Base-by-base conservation (phyloP, 1,140 invertebrate species). In the Neodiprion fabricii region DNA sequence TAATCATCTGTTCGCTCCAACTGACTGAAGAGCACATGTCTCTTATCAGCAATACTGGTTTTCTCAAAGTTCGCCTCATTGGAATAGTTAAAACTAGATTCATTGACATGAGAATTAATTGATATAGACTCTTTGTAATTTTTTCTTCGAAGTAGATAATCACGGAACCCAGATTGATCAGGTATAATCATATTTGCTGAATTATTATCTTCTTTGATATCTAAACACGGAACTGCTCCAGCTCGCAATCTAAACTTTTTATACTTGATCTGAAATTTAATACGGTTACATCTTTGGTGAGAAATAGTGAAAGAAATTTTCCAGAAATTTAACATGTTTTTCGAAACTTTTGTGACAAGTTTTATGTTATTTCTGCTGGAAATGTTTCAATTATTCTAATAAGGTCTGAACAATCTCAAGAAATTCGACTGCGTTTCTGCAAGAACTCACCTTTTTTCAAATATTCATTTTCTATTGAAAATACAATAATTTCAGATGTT, bases 161-260 rank as follows among this genome's bases (percentile, higher is more conserved):
- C 53, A 12, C 8, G 53, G 4, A 12, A 17, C 11, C 53, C n/a
- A 17, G 53, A 12, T 17, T 61, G 53, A 12, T 40, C 28, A 40
- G 28, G n/a, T 61, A 12, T 12, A 12, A 12, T 3, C 53, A 14
- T 40, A 53, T 77, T 69, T 5, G 72, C 73, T 53, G 50, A 53
- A 28, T 77, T 70, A 48, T 76, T 74, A 10, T 75, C 75, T 73
- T 70, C 74, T 47, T 69, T 8, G 7, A 69, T 47, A 49, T 78
- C 74, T 28, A 74, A 75, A 48, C 50, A 53, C 40, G 86, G 86
- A 17, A 87, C 80, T 70, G 86, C 86, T 65, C 81, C 85, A 67
- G 80, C 85, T 72, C 80, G 78, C 71, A 88, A 72, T 78, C 86
- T 81, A 71, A 84, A 87, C 80, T 88, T 88, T 78, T 88, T 88